Evolutionary conservation across 2,888 invertebrate genomes (phyloP).

Genomic region (Cephus runcator): DNA sequence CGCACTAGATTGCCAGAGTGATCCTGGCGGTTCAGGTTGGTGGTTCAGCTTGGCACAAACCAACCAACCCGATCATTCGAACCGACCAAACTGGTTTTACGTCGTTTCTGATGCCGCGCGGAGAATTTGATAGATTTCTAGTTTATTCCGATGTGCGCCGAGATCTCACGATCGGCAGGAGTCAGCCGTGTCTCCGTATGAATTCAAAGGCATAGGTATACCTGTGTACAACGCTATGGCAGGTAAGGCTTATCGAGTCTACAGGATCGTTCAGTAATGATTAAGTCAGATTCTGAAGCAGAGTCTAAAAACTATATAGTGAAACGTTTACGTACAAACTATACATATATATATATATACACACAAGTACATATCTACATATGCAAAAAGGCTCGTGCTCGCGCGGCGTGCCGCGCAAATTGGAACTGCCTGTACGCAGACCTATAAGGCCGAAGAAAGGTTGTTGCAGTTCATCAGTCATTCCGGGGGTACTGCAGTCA

Average conservation of each 20-base stretch:
- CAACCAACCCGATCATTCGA: slow-evolving; percentile 59
- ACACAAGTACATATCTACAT: neutral
- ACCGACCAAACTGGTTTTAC: slow-evolving; percentile 64
- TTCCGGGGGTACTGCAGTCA: slow-evolving; percentile 51
- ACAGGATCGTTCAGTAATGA: no score
- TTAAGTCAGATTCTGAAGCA: neutral
- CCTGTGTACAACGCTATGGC: neutral
- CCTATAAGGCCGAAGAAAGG: slow-evolving; percentile 47
- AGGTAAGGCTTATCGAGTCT: no score
- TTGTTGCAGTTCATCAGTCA: slow-evolving; percentile 65
- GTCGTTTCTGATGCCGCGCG: slow-evolving; percentile 56
- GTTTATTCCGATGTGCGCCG: slow-evolving; percentile 43
- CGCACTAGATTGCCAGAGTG: slow-evolving; percentile 8
- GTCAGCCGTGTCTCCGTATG: neutral
- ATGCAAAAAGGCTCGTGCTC: neutral
- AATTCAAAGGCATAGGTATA: neutral
- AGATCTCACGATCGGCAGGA: slow-evolving; percentile 21
- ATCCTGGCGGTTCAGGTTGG: slow-evolving; percentile 20
- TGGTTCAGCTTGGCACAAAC: slow-evolving; percentile 35
- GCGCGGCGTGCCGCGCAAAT: neutral
- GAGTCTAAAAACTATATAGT: neutral
- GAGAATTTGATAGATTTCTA: slow-evolving; percentile 63
- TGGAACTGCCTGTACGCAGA: neutral
- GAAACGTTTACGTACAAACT: neutral
- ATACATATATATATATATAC: neutral